Percentiles rank a stretch among this genome's conserved stretches.
phyloP scores from a whole-genome alignment of 2,797 vertebrate genomes.

The Acrossocheilus wenchowensis region DNA sequence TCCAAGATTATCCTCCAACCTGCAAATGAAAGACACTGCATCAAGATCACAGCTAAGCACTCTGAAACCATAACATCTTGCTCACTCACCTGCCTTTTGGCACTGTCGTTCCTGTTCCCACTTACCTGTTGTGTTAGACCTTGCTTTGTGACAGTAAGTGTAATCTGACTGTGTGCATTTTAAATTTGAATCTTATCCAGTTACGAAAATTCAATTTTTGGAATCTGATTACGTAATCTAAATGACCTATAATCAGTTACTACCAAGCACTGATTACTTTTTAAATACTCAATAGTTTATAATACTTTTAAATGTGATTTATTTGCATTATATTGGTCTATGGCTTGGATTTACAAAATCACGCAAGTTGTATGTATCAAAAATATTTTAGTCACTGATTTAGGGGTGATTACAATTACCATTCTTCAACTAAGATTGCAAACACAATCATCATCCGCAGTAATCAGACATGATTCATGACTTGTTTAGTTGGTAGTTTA shows the following conservation, averaged over 20 bases:
- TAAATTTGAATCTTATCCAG: neutral
- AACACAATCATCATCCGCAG: neutral
- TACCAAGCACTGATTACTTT: neutral
- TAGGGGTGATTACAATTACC: neutral
- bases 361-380: neutral
- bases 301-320: neutral
- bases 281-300: neutral
- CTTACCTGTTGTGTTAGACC: too few species aligned
- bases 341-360: neutral
- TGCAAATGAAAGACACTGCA: too few species aligned
- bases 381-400: neutral
- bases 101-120: too few species aligned
- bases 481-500: constrained; percentile 10
- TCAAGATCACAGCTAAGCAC: too few species aligned
- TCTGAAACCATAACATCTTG: too few species aligned
- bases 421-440: neutral
- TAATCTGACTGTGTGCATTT: neutral
- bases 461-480: constrained; percentile 11
- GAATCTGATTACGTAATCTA: neutral
- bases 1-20: too few species aligned
- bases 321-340: neutral
- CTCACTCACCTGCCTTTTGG: too few species aligned
- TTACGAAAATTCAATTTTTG: neutral
- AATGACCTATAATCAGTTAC: neutral
- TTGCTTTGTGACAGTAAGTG: neutral